Conservation (phyloP, 2,797 vertebrate species). For the Melanogrammus aeglefinus region DNA sequence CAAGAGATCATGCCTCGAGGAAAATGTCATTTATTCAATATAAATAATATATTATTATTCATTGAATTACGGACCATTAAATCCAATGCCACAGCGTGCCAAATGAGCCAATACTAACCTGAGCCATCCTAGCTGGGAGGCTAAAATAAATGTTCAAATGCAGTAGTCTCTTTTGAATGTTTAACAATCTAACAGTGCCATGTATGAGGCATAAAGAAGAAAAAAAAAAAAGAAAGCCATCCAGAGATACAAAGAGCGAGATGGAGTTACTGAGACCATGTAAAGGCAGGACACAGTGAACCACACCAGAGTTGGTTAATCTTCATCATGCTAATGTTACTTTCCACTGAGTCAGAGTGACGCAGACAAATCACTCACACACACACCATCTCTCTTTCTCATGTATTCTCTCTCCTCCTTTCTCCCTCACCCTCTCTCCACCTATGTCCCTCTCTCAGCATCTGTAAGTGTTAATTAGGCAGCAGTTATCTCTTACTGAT, state of each 20-base stretch:
- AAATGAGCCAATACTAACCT: background rate
- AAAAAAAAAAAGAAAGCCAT: background rate
- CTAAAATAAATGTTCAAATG: background rate
- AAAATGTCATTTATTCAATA: background rate
- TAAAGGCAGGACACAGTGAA: background rate
- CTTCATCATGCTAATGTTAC: background rate
- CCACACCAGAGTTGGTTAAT: background rate
- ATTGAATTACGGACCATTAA: background rate
- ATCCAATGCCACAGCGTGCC: background rate
- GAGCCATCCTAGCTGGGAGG: background rate
- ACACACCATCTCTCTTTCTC: background rate
- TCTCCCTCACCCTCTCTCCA: background rate
- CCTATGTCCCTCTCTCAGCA: conserved; percentile 8
- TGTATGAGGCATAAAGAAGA: background rate
- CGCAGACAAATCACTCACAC: background rate
- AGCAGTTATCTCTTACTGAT: conserved; percentile 35
- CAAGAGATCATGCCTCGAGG: background rate
- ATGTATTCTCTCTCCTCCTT: background rate
- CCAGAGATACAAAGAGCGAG: background rate
- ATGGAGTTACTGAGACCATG: background rate
- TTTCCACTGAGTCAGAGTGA: background rate
- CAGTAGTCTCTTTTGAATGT: background rate
- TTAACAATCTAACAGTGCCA: background rate
- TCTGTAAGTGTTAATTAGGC: conserved; percentile 43
- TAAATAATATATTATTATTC: background rate